Percentiles rank a stretch among this genome's conserved stretches.
phyloP scores from a whole-genome alignment of 2,888 invertebrate species.

The Napeogenes inachia region DNA sequence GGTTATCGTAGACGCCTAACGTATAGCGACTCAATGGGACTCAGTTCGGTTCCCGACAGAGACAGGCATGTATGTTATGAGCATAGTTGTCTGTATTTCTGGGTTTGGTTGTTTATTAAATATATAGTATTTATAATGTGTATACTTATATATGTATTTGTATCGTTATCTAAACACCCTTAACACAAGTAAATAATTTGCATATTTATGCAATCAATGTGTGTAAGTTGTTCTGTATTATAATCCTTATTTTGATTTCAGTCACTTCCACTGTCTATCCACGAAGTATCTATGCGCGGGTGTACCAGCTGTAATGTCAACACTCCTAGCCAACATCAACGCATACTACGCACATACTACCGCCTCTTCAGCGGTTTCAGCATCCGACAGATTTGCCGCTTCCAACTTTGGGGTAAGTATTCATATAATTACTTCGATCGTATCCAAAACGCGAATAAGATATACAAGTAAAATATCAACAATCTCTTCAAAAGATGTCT shows the following conservation, averaged over 20 bases:
- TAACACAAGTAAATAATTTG: no score
- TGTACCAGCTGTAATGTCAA: slow-evolving; percentile 99
- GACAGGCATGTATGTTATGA: no score
- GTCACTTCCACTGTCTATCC: slow-evolving; percentile 99
- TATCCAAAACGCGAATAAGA: neutral
- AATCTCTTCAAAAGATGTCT: neutral
- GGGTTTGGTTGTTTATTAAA: no score
- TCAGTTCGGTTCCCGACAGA: no score
- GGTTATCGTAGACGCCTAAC: no score
- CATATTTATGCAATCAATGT: no score
- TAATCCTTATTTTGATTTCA: slow-evolving; percentile 57
- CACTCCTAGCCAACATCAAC: slow-evolving; percentile 98
- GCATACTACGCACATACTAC: slow-evolving; percentile 99
- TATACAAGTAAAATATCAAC: slow-evolving; percentile 9
- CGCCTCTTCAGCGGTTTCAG: slow-evolving; percentile 97
- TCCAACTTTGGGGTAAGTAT: slow-evolving; percentile 98
- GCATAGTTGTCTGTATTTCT: no score
- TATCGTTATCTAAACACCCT: no score
- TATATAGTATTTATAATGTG: no score
- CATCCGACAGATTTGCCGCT: slow-evolving; percentile 98
- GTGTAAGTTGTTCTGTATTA: neutral
- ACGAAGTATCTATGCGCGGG: slow-evolving; percentile 99
- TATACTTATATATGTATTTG: no score
- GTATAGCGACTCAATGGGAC: no score
- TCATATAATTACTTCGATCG: neutral